Evolutionary conservation across 2,113 vertebrate genomes (phyloP), one percentile per base, ranked within the genome.

Genomic region (Elephas maximus): DNA sequence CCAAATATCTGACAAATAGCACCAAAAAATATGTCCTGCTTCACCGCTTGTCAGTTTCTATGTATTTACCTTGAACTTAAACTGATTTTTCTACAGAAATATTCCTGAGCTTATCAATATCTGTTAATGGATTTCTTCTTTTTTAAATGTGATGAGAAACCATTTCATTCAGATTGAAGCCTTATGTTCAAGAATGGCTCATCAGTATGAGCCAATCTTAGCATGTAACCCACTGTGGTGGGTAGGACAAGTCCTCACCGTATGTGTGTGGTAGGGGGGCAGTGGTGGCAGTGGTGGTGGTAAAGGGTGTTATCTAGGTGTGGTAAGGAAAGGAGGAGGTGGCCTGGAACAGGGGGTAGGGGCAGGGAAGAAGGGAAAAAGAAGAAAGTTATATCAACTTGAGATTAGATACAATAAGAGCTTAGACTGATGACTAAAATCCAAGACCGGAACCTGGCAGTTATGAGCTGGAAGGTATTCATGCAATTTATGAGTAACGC

Each of bases 401-500:
- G 90, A 82, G 73, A 92, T 88, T 74, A 95, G 83, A 88, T 67
- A 94, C 48, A 95, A 98, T 97, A 95, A 97, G 89, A 97, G 85
- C 71, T 97, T 97, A 94, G 0, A 0, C 84, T 98, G 98, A 97
- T 97, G 98, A 96, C 92, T 97, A 91, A 96, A 96, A 88, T 90
- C 88, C 6, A 88, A 94, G 74, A 90, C 90, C 76, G 10, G 95
- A 98, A 96, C 84, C 41, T 97, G 78, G 88, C 93, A 97, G 94
- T 96, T 98, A 98, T 96, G 96, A 96, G 91, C 96, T 98, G 97
- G 97, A 97, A 98, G 76, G 96, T 97, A 96, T 96, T 98, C 97
- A 97, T 98, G 87, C 87, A 98, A 98, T 98, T 98, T 98, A 98
- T 98, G 98, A 98, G 97, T 99, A 98, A 98, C 93, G 2, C 15